Evolutionary conservation across 2,113 vertebrate species (phyloP).

Genomic region (Plecturocebus donacophilus): DNA sequence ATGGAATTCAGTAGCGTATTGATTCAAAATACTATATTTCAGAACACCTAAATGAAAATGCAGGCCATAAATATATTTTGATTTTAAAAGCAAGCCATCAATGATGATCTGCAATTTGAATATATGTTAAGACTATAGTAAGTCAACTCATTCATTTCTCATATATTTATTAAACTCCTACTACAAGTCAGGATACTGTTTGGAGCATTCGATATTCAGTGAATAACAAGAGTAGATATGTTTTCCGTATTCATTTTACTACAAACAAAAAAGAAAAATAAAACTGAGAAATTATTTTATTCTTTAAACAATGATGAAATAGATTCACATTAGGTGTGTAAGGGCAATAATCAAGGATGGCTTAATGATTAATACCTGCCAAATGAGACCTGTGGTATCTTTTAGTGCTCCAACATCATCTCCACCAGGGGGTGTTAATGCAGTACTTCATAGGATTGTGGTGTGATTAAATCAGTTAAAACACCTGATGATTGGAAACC

Average conservation of each 20-base stretch:
- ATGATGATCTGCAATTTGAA: background rate
- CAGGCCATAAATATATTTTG: background rate
- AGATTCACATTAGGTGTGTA: background rate
- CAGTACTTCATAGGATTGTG: background rate
- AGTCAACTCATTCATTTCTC: background rate
- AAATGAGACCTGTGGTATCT: background rate
- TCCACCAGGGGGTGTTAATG: background rate
- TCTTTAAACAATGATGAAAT: background rate
- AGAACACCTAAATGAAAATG: background rate
- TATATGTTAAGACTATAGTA: background rate
- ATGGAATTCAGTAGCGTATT: background rate
- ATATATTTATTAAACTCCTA: background rate
- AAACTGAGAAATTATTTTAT: background rate
- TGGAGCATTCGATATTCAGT: background rate
- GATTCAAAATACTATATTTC: slow-evolving; percentile 14
- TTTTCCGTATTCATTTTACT: background rate
- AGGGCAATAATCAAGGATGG: background rate
- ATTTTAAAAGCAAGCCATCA: background rate
- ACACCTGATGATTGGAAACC: background rate
- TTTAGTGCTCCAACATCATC: background rate
- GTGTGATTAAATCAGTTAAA: background rate
- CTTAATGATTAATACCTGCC: background rate
- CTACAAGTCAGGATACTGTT: background rate
- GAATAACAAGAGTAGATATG: background rate
- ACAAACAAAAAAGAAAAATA: background rate